Conservation (phyloP, 2,888 invertebrate genomes). For the Mythimna lalbum region DNA sequence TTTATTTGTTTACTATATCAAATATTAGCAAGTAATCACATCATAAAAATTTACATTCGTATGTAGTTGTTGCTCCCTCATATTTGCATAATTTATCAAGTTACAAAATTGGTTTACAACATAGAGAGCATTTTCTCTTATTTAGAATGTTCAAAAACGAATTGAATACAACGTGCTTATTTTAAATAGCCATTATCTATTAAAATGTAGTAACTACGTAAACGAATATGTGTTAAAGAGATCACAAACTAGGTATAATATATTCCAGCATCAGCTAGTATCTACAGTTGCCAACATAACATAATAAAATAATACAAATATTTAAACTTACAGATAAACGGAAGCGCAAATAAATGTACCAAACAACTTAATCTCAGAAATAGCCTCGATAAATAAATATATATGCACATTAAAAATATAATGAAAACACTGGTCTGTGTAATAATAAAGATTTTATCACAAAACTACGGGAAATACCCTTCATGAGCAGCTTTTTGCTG, state of each 20-base stretch:
- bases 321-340: constrained; percentile 53
- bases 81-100: constrained; percentile 43
- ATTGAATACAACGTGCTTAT: constrained; percentile 40
- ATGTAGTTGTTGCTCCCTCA: constrained; percentile 53
- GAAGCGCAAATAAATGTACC: constrained; percentile 47
- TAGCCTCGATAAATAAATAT: constrained; percentile 50
- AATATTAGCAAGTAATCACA: constrained; percentile 55
- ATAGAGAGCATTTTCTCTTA: constrained; percentile 60
- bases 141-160: constrained; percentile 39
- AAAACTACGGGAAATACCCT: constrained; percentile 18
- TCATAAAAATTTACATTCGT: constrained; percentile 44
- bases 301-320: constrained; percentile 52
- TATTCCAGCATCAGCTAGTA: constrained; percentile 65
- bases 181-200: constrained; percentile 45
- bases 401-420: constrained; percentile 27
- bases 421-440: constrained; percentile 27
- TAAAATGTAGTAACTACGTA: constrained; percentile 42
- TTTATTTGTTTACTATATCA: constrained; percentile 57
- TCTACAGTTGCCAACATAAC: constrained; percentile 70
- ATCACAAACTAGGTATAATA: constrained; percentile 81
- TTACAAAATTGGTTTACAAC: constrained; percentile 44
- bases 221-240: constrained; percentile 68
- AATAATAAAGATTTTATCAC: constrained; percentile 5
- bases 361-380: constrained; percentile 37
- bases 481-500: constrained; percentile 20